phyloP scores from a whole-genome alignment of 2,113 vertebrate genomes.

The Trochalopteron elliotii region DNA sequence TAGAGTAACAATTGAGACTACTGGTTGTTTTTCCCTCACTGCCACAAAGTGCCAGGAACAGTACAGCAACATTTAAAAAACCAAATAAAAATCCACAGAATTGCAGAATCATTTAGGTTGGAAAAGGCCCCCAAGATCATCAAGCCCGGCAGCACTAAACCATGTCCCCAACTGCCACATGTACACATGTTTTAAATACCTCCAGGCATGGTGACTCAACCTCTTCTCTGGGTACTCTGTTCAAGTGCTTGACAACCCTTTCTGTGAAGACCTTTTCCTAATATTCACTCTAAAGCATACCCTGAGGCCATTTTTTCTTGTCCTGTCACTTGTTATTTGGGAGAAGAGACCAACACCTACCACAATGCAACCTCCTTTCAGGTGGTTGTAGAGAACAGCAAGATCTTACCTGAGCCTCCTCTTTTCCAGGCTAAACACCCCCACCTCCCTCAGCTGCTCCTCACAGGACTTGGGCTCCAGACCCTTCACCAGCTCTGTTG shows the following conservation, averaged over 20 bases:
- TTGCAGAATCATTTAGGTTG: background rate
- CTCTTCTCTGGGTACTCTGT: background rate
- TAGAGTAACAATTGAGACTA: background rate
- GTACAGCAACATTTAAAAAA: background rate
- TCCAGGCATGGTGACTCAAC: background rate
- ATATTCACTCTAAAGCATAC: background rate
- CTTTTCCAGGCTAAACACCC: background rate
- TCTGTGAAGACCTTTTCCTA: background rate
- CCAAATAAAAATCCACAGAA: background rate
- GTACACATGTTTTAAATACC: background rate
- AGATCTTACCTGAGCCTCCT: background rate
- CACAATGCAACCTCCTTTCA: background rate
- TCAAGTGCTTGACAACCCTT: background rate
- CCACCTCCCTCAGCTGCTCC: background rate
- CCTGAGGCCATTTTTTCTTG: background rate
- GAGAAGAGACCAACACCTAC: background rate
- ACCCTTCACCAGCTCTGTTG: fast-evolving
- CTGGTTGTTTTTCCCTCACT: background rate
- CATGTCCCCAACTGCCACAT: background rate
- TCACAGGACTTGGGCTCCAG: background rate
- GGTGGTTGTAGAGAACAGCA: background rate
- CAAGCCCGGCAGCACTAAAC: background rate
- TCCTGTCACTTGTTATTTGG: background rate
- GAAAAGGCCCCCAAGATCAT: background rate
- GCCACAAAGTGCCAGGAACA: background rate